Base-by-base conservation (phyloP, 2,888 invertebrate genomes). In the Nebria salina region DNA sequence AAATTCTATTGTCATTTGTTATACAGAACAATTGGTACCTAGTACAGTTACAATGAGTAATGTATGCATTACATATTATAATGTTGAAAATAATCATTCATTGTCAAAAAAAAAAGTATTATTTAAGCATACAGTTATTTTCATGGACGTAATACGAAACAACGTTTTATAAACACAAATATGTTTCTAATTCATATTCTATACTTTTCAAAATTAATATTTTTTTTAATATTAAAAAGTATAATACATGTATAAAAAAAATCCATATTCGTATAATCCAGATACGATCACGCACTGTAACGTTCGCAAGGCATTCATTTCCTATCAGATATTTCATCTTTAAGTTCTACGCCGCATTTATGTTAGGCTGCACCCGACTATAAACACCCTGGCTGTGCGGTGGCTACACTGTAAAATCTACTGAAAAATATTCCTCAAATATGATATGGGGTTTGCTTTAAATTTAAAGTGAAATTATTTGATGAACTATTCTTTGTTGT, bases 251-350 rank as follows among this genome's bases (percentile, higher is more conserved):
- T 34, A 34, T 34, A 34, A 34, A 34, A 34, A 34, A 34, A 34
- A 34, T 34, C 34, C 1, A 34, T 34, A 34, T 20, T 20, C 34
- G 13, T 15, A 43, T 42, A 73, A n/a, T 34, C 9, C 76, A 68
- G 76, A 76, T 42, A 76, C 66, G 66, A 66, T 13, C 41, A 66
- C 26, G 66, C 26, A 20, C 25, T 72, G 72, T 26, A 11, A 34
- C 34, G 54, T 13, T 13, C 70, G 68, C 72, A 41, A 34, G 65
- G 66, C 64, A 74, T 74, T 73, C 74, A 78, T 78, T 78, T 78
- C 78, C 78, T 78, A 78, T 78, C 78, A 73, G 78, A 78, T 78
- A 78, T 78, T 78, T 78, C 78, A 78, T 78, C 78, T 78, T 78
- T 78, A 78, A 78, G 74, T 73, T 73, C n/a, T 41, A 70, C 68